Conservation (phyloP, 1,140 invertebrate genomes). For the Asbolus verrucosus region DNA sequence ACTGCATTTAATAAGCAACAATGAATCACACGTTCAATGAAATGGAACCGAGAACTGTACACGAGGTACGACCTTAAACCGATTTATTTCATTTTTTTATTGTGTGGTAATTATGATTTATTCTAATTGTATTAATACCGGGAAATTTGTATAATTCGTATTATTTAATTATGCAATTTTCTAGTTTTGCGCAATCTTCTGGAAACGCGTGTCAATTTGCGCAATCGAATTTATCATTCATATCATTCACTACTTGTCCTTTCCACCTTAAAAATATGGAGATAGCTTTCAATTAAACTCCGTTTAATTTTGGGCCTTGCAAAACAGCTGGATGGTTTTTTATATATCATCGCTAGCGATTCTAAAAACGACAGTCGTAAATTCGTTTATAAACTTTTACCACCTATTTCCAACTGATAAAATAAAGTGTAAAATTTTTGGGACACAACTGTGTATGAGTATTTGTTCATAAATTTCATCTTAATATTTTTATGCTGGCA, state of each 20-base stretch:
- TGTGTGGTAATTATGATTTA: constrained; percentile 45
- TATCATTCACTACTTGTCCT: too few species aligned
- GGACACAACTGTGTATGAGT: constrained; percentile 2
- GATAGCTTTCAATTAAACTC: too few species aligned
- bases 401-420: constrained; percentile 12
- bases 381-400: constrained; percentile 25
- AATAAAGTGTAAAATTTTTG: constrained; percentile 24
- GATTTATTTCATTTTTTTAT: constrained; percentile 20
- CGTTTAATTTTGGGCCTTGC: not conserved
- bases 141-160: constrained; percentile 40
- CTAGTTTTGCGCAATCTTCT: constrained; percentile 14
- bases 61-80: constrained; percentile 43
- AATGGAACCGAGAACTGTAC: constrained; percentile 45
- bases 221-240: too few species aligned
- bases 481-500: constrained; percentile 35
- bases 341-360: not conserved
- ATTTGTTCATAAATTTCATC: constrained; percentile 18
- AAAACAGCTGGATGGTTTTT: not conserved
- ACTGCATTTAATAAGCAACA: constrained; percentile 42
- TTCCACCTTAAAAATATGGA: too few species aligned
- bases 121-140: constrained; percentile 40
- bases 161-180: constrained; percentile 28
- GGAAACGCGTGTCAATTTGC: constrained; percentile 1
- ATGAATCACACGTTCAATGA: constrained; percentile 47
- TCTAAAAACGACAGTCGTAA: constrained; percentile 8